Percentiles rank a stretch among this genome's conserved stretches.
These are phyloP conservation scores for Phorcus lineatus DNA, from an alignment of 2,888 invertebrate species.

Conservation along the genomic window DNA sequence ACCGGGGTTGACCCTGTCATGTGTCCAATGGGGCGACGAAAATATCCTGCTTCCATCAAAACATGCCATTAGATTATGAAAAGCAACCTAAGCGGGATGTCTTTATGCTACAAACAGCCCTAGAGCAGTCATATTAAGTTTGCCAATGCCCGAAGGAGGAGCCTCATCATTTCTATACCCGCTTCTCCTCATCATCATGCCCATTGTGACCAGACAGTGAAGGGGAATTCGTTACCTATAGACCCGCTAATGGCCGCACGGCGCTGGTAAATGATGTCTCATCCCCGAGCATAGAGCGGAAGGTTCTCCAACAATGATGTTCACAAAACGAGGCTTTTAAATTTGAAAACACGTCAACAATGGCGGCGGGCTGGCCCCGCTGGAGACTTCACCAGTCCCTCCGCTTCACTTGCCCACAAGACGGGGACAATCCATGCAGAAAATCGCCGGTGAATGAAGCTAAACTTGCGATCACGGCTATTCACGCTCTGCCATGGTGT, in stretches of 20 bases:
- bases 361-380: not conserved
- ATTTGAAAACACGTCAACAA: not conserved
- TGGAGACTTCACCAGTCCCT: not conserved
- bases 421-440: not conserved
- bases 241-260: not conserved
- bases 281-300: not conserved
- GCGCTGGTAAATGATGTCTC: conserved; percentile 3
- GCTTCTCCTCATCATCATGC: not conserved
- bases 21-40: not conserved
- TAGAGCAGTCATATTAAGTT: not conserved
- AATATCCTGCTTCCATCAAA: not conserved
- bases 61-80: conserved; percentile 1
- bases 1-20: not conserved
- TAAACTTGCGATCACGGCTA: not conserved
- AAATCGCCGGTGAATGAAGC: not conserved
- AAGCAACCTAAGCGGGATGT: not conserved
- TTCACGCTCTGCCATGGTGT: not conserved
- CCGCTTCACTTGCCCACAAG: not conserved
- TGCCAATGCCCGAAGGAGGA: not conserved
- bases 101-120: not conserved
- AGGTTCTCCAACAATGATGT: not conserved
- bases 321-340: not conserved
- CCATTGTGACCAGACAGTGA: not conserved
- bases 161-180: not conserved
- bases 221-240: not conserved